Base-by-base conservation (phyloP, 1,140 invertebrate species). In the Pachypeltis micranthus region DNA sequence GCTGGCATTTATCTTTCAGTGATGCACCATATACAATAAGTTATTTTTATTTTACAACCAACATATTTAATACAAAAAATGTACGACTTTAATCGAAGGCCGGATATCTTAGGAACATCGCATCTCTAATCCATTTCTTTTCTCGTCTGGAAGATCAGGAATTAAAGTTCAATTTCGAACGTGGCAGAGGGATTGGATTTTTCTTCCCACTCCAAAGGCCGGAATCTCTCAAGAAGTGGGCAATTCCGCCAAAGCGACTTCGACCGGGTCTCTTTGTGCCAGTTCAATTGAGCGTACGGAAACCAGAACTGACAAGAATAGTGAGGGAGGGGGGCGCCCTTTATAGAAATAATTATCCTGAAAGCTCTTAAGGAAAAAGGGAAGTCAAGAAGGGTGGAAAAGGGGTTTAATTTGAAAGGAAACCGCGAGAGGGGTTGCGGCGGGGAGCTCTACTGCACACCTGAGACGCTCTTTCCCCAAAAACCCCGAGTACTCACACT, bases 291-390 rank as follows among this genome's bases (percentile, higher is more conserved):
- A 51, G 47, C 23, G 47, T 14, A 51, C 23, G 23, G 47, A 21
- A 51, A 21, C 47, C 12, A 10, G 19, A n/a, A n/a, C n/a, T n/a
- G 47, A 51, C 4, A 51, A 21, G 19, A 10, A 21, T 51, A 10
- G 12, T 39, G 47, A 21, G 47, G 21, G 47, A 21, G 23, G 47
- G 12, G 47, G 7, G n/a, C 12, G 47, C 23, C 47, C 7, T 51
- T 51, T 7, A 51, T 51, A 51, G 47, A 51, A 51, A 51, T 51
- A 51, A 51, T 51, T 51, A 51, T 51, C 47, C 23, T 51, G 47
- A 51, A 51, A 51, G 47, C 47, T 51, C 19, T 51, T 51, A 51
- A 51, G 47, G 47, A 51, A 21, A 10, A 51, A 51, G 47, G 47
- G 47, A 51, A 51, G 12, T 39, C n/a, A 39, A n/a, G 34, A 39